Evolutionary conservation across 1,140 invertebrate genomes (phyloP), one percentile per base, ranked within the genome.

Genomic region (Drosophila carrolli): DNA sequence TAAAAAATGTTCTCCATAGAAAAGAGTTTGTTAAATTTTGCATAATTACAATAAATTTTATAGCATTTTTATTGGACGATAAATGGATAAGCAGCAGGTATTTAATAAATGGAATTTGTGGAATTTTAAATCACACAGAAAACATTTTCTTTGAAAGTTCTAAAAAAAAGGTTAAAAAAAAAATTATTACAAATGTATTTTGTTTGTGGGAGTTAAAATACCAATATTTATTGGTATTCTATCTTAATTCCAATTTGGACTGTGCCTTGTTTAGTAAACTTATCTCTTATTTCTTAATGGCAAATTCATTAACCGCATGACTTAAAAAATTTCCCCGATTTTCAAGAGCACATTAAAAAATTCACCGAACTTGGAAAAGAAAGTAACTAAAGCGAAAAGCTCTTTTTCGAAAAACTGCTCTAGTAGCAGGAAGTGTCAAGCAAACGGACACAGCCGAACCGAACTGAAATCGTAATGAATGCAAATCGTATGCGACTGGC

Each of bases 361-460:
- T 63, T 55, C 57, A 71, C 60, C 58, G 61, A 32, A 61, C 56
- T 54, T 41, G 41, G 50, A 19, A 65, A 85, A 85, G 77, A 84
- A 81, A 84, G 81, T 61, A 40, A n/a, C 7, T 58, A 35, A 44
- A 43, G 46, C 48, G 23, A 43, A 51, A 67, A 71, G 68, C 68
- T 72, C 57, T 65, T 59, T 59, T 79, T 44, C 48, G 53, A 77
- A 75, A 65, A 76, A 75, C 63, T 78, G 79, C 68, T 75, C 72
- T 73, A 78, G 61, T 59, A 86, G 65, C 84, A 86, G 83, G 83
- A 86, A 86, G 83, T 86, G 48, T 57, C 71, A 68, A 65, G 72
- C 61, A 53, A 81, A 75, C 51, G 58, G 70, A 67, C 48, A 53
- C 55, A 65, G 60, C 61, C 78, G 43, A 80, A 56, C 61, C 61